These are phyloP conservation scores for Pica pica DNA, from an alignment of 2,113 vertebrate genomes.

Conservation along the genomic window DNA sequence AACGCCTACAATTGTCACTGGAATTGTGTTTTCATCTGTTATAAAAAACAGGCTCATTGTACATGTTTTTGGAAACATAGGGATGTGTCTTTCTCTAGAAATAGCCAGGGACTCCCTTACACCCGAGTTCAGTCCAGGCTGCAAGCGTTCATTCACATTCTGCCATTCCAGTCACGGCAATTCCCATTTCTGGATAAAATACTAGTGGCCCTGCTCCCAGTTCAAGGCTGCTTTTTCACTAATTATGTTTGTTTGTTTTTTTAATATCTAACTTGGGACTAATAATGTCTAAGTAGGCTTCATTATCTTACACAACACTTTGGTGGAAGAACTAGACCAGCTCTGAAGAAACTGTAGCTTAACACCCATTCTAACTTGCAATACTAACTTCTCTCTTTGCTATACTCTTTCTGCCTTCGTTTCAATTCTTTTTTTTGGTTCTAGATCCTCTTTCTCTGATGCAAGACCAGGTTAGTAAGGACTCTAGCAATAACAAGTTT, in stretches of 20 bases:
- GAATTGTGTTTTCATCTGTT: not conserved
- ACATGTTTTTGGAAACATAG: not conserved
- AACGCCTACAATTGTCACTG: not conserved
- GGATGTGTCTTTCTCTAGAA: not conserved
- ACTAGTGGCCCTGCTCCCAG: not conserved
- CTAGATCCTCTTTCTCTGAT: not conserved
- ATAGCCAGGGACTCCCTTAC: not conserved
- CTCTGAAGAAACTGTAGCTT: not conserved
- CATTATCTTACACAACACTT: not conserved
- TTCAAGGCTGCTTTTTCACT: not conserved
- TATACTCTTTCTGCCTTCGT: not conserved
- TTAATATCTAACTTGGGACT: not conserved
- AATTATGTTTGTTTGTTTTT: not conserved
- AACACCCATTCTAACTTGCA: not conserved
- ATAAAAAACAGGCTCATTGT: not conserved
- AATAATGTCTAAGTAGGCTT: not conserved
- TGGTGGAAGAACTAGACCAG: not conserved
- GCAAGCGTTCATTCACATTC: not conserved
- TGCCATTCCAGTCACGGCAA: not conserved
- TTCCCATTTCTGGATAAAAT: not conserved
- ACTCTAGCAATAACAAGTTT: not conserved
- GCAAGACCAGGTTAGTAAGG: not conserved
- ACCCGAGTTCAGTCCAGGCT: not conserved
- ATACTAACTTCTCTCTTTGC: not conserved
- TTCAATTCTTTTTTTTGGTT: conserved; percentile 31